A percentile compares a stretch with the other conserved stretches of the same genome.
Evolutionary conservation across 2,888 invertebrate species (phyloP).

Genomic region (Phrixothrix hirtus): DNA sequence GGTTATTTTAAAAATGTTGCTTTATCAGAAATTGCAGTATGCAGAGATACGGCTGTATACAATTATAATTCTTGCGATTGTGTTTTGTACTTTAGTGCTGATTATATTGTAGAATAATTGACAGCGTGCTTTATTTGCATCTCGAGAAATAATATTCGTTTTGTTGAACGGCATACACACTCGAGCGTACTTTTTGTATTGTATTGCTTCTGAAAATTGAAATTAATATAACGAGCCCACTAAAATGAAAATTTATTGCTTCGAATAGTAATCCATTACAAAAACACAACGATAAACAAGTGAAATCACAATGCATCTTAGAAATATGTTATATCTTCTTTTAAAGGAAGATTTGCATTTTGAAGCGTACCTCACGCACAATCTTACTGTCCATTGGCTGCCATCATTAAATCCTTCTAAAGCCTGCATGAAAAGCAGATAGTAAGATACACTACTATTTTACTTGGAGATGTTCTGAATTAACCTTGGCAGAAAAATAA

Average conservation of each 20-base stretch:
- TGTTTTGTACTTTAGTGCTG: constrained; percentile 48
- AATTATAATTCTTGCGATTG: constrained; percentile 51
- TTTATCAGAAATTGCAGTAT: constrained; percentile 53
- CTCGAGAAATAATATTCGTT: neutral
- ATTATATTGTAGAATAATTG: constrained; percentile 53
- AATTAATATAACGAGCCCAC: too few species aligned
- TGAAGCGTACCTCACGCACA: constrained; percentile 30
- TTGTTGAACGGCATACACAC: too few species aligned
- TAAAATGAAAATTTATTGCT: too few species aligned
- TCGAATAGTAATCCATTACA: too few species aligned
- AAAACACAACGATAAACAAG: too few species aligned
- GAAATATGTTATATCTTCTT: constrained; percentile 24
- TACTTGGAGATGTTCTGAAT: constrained; percentile 55
- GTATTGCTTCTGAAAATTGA: too few species aligned
- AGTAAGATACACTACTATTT: constrained; percentile 55
- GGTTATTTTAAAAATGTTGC: constrained; percentile 50
- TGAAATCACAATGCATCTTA: too few species aligned
- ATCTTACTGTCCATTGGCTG: constrained; percentile 39
- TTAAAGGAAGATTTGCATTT: constrained; percentile 22
- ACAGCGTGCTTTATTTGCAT: constrained; percentile 45
- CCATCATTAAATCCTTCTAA: constrained; percentile 53
- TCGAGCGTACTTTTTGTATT: too few species aligned
- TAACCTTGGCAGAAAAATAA: constrained; percentile 58
- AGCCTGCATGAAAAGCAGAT: constrained; percentile 44
- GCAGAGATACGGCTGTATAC: constrained; percentile 49